phyloP scores from a whole-genome alignment of 92 coral and sea anemone species.

The Porites divaricata region DNA sequence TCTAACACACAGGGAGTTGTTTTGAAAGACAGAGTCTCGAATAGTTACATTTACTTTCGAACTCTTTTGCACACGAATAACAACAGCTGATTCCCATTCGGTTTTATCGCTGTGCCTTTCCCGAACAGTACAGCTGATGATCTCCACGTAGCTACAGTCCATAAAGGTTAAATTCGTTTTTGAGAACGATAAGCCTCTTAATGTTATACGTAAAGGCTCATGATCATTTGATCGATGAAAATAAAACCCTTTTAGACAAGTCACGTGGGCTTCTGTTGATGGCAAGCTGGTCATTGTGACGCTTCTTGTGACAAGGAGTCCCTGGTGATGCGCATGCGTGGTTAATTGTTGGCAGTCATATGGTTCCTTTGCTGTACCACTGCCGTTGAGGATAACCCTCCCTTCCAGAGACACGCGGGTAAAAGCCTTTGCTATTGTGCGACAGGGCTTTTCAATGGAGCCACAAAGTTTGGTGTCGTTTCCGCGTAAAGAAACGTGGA shows the following conservation, averaged over 20 bases:
- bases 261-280: not conserved
- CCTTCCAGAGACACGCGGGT: not conserved
- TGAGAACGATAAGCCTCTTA: not conserved
- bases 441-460: not conserved
- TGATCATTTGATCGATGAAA: not conserved
- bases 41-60: not conserved
- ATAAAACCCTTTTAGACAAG: slow-evolving; percentile 1
- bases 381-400: slow-evolving; percentile 7
- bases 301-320: not conserved
- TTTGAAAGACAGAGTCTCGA: slow-evolving; percentile 16
- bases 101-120: not conserved
- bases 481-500: slow-evolving; percentile 18
- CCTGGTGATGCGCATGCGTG: not conserved
- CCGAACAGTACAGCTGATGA: not conserved
- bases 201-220: not conserved
- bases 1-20: slow-evolving; percentile 7
- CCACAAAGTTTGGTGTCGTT: slow-evolving; percentile 1
- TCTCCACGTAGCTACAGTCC: not conserved
- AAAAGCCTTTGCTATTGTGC: slow-evolving; percentile 12
- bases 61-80: not conserved
- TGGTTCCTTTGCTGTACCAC: slow-evolving; percentile 7
- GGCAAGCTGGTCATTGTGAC: slow-evolving; percentile 3
- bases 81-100: not conserved
- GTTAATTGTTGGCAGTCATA: not conserved
- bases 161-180: slow-evolving; percentile 11